These are phyloP conservation scores for Rugalucina vietnamica DNA, from an alignment of 2,888 invertebrate genomes.

Conservation along the genomic window DNA sequence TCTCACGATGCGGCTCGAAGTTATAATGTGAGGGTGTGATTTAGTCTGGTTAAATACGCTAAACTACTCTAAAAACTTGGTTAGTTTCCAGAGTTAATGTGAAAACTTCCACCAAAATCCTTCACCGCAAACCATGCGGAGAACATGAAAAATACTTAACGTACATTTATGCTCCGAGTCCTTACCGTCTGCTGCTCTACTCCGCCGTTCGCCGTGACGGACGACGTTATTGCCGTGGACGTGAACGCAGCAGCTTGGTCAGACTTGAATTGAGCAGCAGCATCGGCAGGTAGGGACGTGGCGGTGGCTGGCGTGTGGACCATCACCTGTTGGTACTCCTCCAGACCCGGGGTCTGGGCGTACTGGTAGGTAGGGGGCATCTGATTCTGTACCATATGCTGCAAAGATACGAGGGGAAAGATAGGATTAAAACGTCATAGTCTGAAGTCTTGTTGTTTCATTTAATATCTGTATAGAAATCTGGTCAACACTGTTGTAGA, in stretches of 20 bases:
- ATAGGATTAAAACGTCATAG: not conserved
- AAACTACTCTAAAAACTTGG: not conserved
- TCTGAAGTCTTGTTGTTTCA: no score
- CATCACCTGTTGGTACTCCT: constrained; percentile 79
- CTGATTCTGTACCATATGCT: constrained; percentile 98
- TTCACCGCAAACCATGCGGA: constrained; percentile 63
- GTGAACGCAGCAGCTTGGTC: constrained; percentile 73
- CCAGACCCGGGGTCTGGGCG: constrained; percentile 78
- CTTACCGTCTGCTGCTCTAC: constrained; percentile 87
- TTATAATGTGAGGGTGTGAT: no score
- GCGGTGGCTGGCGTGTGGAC: constrained; percentile 70
- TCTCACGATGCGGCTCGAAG: no score
- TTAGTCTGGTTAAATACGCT: not conserved
- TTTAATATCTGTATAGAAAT: no score
- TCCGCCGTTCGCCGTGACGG: constrained; percentile 85
- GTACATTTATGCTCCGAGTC: constrained; percentile 77
- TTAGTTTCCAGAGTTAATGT: not conserved
- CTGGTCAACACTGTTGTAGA: no score
- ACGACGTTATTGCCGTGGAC: constrained; percentile 76
- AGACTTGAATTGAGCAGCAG: constrained; percentile 65
- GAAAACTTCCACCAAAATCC: constrained; percentile 47
- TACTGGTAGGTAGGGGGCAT: constrained; percentile 86
- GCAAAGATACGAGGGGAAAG: constrained; percentile 73
- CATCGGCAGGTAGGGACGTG: constrained; percentile 72
- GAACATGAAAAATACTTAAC: constrained; percentile 61